Evolutionary conservation across 2,888 invertebrate species (phyloP), one percentile per base, ranked within the genome.

Genomic region (Heliothis peltigera): DNA sequence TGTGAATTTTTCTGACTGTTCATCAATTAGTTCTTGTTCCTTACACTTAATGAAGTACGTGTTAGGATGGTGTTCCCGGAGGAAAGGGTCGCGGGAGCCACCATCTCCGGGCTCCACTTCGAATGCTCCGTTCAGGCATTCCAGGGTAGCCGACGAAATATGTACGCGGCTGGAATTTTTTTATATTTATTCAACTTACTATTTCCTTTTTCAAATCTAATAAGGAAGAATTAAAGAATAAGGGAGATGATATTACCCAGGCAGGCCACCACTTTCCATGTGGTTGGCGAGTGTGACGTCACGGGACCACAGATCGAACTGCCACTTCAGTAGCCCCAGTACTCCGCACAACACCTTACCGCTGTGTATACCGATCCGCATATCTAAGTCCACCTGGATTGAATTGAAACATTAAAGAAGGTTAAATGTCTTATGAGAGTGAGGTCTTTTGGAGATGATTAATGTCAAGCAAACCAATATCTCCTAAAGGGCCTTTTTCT

Each of bases 291-390:
- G 95, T 12, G 98, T 98, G 84, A 99, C 99, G 93, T 99, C 99
- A 88, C 98, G 97, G 0, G 98, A 98, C 98, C 98, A 98, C 48
- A 98, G 97, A 87, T 98, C 98, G 89, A 98, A 98, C 93, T 98
- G 98, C 98, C 98, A 98, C 92, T 98, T 98, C 77, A 98, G 96
- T 59, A 98, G 96, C 2, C 98, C 99, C 66, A 99, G 95, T 25
- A 99, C 99, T 1, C 99, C 99, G 88, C 99, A 99, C 83, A 99
- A 96, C 64, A 99, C 99, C 7, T 98, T 97, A 19, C 99, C 99
- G 74, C 98, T 98, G 94, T 99, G 99, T 71, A 99, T 98, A 58
- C 99, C 99, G 81, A 99, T 99, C 80, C 99, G 96, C 99, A 99
- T 99, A 92, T 99, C 98, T 78, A 99, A 46, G 7, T 71, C 73